Evolutionary conservation across 2,888 invertebrate species (phyloP).

Genomic region (Piscicola geometra): DNA sequence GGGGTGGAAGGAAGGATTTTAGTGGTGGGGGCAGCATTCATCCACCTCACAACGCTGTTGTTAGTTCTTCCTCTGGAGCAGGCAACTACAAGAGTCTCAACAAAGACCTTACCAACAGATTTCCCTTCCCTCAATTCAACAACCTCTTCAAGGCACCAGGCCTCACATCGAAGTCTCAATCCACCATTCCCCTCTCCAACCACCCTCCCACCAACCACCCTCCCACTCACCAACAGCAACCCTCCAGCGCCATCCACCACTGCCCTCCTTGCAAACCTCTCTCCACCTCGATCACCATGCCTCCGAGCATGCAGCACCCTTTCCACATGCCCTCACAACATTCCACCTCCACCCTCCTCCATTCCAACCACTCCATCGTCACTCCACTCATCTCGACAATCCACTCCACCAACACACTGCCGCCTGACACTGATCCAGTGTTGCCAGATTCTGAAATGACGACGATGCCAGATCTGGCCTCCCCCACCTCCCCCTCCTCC

Average conservation of each 20-base stretch:
- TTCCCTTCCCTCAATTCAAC: background rate
- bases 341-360: background rate
- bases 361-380: background rate
- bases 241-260: background rate
- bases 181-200: conserved; percentile 1
- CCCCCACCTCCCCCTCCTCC: background rate
- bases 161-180: background rate
- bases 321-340: background rate
- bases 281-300: background rate
- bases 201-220: background rate
- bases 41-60: no score
- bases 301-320: background rate
- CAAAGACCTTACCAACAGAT: background rate
- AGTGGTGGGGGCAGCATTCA: no score
- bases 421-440: background rate
- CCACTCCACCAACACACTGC: background rate
- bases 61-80: no score
- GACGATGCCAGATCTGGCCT: background rate
- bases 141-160: background rate
- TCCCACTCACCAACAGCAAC: background rate
- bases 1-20: no score
- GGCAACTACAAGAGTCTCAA: background rate
- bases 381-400: no score
- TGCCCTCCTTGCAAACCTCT: background rate
- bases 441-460: background rate